Conservation (phyloP, 2,888 invertebrate genomes). For the Hemaris fuciformis region DNA sequence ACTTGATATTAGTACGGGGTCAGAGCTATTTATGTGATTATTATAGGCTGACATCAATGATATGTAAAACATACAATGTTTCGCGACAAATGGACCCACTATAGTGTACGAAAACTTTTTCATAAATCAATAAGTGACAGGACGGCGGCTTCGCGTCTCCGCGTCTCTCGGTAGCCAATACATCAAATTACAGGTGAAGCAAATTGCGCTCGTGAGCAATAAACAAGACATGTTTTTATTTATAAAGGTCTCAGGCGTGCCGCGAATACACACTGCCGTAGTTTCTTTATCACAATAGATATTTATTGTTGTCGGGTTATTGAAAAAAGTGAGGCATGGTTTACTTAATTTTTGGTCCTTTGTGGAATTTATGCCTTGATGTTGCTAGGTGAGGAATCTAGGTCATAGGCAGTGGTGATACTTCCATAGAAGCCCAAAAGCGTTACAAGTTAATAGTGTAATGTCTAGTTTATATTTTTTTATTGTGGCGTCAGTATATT, state of each 20-base stretch:
- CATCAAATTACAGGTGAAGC: conserved; percentile 71
- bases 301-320: conserved; percentile 8
- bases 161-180: conserved; percentile 45
- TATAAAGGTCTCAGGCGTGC: conserved; percentile 54
- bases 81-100: not conserved
- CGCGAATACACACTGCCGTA: conserved; percentile 32
- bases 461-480: too few relatives aligned
- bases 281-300: conserved; percentile 1
- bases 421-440: not conserved
- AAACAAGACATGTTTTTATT: conserved; percentile 63
- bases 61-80: not conserved
- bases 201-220: conserved; percentile 61
- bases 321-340: not conserved
- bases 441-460: too few relatives aligned
- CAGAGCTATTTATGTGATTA: too few relatives aligned
- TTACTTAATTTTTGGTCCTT: not conserved
- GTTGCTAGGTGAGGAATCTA: not conserved
- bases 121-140: conserved; percentile 1
- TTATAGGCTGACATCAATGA: too few relatives aligned
- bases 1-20: too few relatives aligned
- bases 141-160: not conserved
- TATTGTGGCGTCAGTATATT: too few relatives aligned
- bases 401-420: not conserved
- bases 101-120: not conserved
- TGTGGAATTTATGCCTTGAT: not conserved